A percentile compares a stretch with the other conserved stretches of the same genome.
phyloP scores from a whole-genome alignment of 2,797 vertebrate species.

The Acrossocheilus fasciatus region DNA sequence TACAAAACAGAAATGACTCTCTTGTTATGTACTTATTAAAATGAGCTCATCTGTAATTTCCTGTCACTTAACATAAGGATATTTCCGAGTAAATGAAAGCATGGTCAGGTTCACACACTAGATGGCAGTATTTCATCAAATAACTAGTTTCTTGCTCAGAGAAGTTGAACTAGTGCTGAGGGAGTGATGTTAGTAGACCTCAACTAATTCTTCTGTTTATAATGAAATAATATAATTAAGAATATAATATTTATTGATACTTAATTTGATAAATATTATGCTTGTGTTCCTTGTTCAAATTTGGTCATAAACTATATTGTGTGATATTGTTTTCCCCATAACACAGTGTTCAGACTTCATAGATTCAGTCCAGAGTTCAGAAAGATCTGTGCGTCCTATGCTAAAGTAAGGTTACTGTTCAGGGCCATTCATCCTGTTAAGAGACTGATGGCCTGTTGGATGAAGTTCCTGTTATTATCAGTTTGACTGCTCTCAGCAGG shows the following conservation, averaged over 20 bases:
- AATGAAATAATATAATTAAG: background rate
- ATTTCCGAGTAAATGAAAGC: background rate
- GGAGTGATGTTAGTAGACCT: background rate
- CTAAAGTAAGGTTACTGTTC: background rate
- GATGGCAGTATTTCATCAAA: conserved; percentile 64
- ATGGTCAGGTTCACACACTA: conserved; percentile 56
- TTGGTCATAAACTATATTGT: background rate
- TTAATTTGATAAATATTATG: background rate
- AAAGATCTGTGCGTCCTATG: background rate
- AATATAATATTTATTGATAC: background rate
- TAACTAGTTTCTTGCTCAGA: conserved; percentile 19
- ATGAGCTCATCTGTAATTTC: background rate
- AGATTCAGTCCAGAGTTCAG: background rate
- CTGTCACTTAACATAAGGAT: background rate
- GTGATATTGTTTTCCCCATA: background rate
- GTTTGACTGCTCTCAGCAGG: conserved; percentile 39
- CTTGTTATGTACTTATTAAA: background rate
- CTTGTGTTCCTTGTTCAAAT: background rate
- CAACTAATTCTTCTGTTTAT: background rate
- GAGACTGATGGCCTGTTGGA: conserved; percentile 30
- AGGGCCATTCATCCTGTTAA: background rate
- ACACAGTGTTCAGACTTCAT: background rate
- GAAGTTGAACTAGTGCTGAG: background rate
- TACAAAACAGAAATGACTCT: background rate
- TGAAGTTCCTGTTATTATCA: conserved; percentile 13